Evolutionary conservation across 2,113 vertebrate species (phyloP), one percentile per base, ranked within the genome.

Genomic region (Eurypyga helias): DNA sequence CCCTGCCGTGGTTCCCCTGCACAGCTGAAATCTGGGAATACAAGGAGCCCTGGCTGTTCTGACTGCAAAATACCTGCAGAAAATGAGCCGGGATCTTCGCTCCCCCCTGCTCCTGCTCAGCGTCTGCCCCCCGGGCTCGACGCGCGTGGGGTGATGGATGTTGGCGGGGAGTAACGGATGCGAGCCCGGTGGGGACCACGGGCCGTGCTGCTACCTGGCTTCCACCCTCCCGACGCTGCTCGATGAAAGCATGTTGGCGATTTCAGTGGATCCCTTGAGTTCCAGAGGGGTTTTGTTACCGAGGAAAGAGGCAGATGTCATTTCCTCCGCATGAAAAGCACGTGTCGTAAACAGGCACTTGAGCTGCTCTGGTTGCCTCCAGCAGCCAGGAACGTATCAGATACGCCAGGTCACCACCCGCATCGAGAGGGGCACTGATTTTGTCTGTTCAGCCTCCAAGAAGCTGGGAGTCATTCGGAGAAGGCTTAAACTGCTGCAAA

Each of bases 171-270:
- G 52, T 29, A 46, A 26, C 41, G 45, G 45, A 45, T 11, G 41
- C 0, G 5, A 87, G 60, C 58, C 54, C 3, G 1, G 58, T 2
- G 1, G 29, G 18, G 16, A 55, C 65, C 0, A 2, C 2, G n/a
- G 51, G 51, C 51, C 7, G 6, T 4, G 20, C 6, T 6, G 8
- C 36, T 61, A 17, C n/a, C 61, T n/a, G 29, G 28, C 55, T 77
- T 61, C 67, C 57, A 43, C 41, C 20, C 55, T 36, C 24, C 0
- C 1, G 49, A 38, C 0, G 1, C 34, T 69, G 66, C 36, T 49
- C 3, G 4, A 16, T 0, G 1, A 69, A 62, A 89, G 33, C 1
- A 0, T 7, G 17, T 21, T 26, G 75, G 89, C 46, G 55, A 55
- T 81, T 66, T 38, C 51, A 84, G 57, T 0, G 3, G 84, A 46